Conservation (phyloP, 2,113 vertebrate genomes). For the Urocolius indicus region DNA sequence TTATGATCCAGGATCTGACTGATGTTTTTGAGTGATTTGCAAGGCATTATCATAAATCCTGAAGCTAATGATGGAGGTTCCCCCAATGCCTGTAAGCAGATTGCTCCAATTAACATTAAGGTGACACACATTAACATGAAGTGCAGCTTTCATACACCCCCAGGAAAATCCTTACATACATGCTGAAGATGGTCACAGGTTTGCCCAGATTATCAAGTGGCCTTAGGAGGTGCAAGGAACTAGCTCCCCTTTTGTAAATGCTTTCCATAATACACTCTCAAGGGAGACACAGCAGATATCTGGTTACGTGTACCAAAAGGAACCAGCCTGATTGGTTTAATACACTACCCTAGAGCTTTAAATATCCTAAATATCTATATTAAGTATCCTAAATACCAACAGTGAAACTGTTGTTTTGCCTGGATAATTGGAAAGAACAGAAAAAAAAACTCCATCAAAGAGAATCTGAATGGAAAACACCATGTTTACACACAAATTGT, state of each 20-base stretch:
- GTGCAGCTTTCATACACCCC: accelerated
- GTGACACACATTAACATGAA: background rate
- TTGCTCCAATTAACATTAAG: background rate
- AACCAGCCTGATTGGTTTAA: background rate
- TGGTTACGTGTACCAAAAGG: background rate
- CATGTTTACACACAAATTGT: background rate
- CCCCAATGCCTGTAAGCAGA: background rate
- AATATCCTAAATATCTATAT: no score
- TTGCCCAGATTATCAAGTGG: background rate
- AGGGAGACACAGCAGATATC: background rate
- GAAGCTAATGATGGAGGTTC: background rate
- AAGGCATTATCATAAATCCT: background rate
- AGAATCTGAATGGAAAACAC: background rate
- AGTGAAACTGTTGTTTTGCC: background rate
- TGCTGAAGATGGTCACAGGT: background rate
- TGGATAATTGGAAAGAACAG: background rate
- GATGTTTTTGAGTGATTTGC: background rate
- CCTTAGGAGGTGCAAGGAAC: background rate
- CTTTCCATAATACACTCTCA: background rate
- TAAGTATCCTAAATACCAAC: background rate
- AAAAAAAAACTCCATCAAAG: background rate
- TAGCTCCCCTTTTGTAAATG: background rate
- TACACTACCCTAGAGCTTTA: background rate
- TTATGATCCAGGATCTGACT: background rate
- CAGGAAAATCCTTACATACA: background rate